phyloP scores from a whole-genome alignment of 2,113 vertebrate genomes.

The Fulmarus glacialis region DNA sequence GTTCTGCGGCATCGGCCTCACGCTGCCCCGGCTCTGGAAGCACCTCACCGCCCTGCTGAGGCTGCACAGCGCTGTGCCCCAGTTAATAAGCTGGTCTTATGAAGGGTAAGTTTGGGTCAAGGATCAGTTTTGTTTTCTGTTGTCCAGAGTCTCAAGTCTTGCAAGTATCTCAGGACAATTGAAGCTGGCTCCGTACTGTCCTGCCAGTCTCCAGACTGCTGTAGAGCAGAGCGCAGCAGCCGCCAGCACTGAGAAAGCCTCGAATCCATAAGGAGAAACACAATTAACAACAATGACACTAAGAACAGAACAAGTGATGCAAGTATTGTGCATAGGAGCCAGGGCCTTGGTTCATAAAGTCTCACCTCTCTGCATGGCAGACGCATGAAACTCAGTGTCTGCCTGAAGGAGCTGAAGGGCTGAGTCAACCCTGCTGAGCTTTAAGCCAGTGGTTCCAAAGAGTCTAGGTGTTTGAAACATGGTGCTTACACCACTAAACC shows the following conservation, averaged over 20 bases:
- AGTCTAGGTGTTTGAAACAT: conserved; percentile 1
- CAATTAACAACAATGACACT: not conserved
- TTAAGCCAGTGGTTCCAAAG: not conserved
- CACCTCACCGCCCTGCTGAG: fast-evolving
- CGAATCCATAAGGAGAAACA: not conserved
- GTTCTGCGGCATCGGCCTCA: fast-evolving
- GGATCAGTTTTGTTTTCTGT: not conserved
- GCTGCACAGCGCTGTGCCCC: not conserved
- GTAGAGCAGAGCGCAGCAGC: not conserved
- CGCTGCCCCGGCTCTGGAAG: not conserved
- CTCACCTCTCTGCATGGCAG: not conserved
- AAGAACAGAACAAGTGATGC: not conserved
- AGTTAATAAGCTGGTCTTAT: not conserved
- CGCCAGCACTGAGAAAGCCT: not conserved
- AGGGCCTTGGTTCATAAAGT: not conserved
- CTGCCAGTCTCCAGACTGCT: not conserved
- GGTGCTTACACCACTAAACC: not conserved
- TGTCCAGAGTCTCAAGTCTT: not conserved
- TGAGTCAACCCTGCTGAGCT: not conserved
- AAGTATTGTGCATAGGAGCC: not conserved
- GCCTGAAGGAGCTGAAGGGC: not conserved
- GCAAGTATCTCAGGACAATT: not conserved
- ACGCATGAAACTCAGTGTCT: not conserved
- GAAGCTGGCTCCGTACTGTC: not conserved
- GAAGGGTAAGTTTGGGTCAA: not conserved